Conservation (phyloP, 92 coral and sea anemone genomes). For the Paragorgia papillata region DNA sequence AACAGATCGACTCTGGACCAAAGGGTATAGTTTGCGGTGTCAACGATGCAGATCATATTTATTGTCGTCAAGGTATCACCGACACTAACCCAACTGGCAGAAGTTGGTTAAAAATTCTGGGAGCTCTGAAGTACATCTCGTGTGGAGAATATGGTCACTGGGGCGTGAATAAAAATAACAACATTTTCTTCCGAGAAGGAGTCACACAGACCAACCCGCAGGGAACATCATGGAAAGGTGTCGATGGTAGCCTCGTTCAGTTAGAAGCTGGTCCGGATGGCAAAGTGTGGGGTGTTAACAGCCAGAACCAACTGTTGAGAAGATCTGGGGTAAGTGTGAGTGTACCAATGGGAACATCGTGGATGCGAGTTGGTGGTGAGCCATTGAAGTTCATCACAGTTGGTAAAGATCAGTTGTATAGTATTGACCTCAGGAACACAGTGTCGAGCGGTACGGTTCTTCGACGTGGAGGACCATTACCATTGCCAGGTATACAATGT, state of each 20-base stretch:
- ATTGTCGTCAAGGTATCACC: conserved; percentile 40
- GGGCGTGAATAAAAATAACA: conserved; percentile 9
- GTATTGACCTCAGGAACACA: conserved; percentile 1
- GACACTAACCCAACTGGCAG: conserved; percentile 29
- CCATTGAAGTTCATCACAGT: conserved; percentile 1
- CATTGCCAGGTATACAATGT: not conserved
- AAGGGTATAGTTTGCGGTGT: conserved; percentile 51
- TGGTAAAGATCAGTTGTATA: conserved; percentile 3
- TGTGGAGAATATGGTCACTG: conserved; percentile 38
- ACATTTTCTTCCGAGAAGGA: conserved; percentile 26
- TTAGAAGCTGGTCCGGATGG: conserved; percentile 33
- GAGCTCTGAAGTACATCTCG: conserved; percentile 37
- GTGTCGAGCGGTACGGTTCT: conserved; percentile 13
- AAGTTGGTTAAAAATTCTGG: conserved; percentile 30
- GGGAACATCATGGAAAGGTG: conserved; percentile 17
- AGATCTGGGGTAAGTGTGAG: conserved; percentile 10
- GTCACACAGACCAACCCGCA: conserved; percentile 10
- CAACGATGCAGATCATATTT: not conserved
- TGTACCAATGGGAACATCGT: not conserved
- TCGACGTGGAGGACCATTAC: not conserved
- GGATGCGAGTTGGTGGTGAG: conserved; percentile 18
- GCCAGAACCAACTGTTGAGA: not conserved
- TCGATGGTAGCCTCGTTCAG: conserved; percentile 9
- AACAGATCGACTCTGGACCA: conserved; percentile 50
- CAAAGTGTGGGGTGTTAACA: conserved; percentile 26